Evolutionary conservation across 2,797 vertebrate genomes (phyloP).

Genomic region (Hozukius guyotensis): DNA sequence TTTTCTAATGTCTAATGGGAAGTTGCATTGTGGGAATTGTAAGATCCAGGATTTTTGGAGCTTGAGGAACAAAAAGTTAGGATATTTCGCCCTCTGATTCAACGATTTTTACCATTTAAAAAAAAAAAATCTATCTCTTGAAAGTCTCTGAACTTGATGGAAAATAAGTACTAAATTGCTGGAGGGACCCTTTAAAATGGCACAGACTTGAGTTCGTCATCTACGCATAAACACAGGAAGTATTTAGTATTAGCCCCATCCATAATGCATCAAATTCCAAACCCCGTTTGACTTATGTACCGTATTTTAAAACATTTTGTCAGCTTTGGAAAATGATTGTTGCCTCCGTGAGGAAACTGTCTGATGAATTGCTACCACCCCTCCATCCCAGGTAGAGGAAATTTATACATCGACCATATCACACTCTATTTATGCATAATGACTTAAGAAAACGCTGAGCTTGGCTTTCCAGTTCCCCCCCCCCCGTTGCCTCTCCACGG

Average conservation of each 20-base stretch:
- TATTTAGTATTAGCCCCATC: too few relatives aligned
- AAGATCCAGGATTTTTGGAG: not conserved
- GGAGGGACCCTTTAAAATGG: too few relatives aligned
- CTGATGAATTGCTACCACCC: not conserved
- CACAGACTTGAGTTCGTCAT: not conserved
- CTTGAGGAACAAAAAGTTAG: not conserved
- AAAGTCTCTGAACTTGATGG: not conserved
- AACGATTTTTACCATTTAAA: not conserved
- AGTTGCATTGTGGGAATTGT: not conserved
- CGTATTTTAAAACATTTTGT: not conserved
- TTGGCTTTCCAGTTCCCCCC: not conserved
- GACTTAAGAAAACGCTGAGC: slow-evolving; percentile 63
- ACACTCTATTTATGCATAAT: slow-evolving; percentile 35
- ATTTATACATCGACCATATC: slow-evolving; percentile 7
- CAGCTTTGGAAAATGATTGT: not conserved
- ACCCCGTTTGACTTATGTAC: not conserved
- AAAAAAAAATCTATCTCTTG: not conserved
- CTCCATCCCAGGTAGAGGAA: slow-evolving; percentile 14
- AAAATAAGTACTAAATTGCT: not conserved
- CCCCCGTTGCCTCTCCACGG: not conserved
- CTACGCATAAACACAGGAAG: not conserved
- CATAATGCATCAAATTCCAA: not conserved
- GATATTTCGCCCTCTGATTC: not conserved
- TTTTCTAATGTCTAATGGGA: not conserved
- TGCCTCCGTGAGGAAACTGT: not conserved